Evolutionary conservation across 2,113 vertebrate species (phyloP).

Genomic region (Mesitornis unicolor): DNA sequence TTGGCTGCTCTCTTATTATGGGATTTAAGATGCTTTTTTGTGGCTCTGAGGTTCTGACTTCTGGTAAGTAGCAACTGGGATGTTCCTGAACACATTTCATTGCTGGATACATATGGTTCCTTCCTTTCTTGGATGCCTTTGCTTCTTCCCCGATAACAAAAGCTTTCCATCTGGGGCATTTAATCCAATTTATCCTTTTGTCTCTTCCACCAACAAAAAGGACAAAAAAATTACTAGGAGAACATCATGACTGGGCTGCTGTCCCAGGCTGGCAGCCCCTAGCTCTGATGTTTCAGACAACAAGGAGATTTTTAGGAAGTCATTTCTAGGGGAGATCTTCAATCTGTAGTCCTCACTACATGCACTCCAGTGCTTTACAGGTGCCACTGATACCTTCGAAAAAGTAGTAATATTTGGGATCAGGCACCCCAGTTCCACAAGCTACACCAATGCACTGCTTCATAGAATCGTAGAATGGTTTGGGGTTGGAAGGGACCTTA

Average conservation of each 20-base stretch:
- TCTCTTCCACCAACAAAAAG: conserved; percentile 1
- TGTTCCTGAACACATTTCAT: not conserved
- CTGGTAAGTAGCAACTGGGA: not conserved
- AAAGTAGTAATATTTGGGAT: not conserved
- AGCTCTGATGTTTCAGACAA: not conserved
- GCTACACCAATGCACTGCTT: not conserved
- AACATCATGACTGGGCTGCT: conserved; percentile 11
- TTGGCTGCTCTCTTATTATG: not conserved
- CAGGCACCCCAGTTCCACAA: not conserved
- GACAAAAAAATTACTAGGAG: not conserved
- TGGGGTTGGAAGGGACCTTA: too few relatives aligned
- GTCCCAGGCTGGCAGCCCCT: conserved; percentile 24
- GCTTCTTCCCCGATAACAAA: conserved; percentile 21
- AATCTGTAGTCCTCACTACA: not conserved
- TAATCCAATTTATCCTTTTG: conserved; percentile 13
- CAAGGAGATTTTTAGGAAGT: conserved; percentile 18
- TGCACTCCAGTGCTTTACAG: not conserved
- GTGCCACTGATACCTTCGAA: not conserved
- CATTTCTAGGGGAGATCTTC: not conserved
- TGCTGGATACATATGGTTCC: not conserved
- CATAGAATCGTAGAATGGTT: too few relatives aligned
- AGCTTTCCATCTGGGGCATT: conserved; percentile 7
- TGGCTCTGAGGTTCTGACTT: not conserved
- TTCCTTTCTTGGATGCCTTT: conserved; percentile 30
- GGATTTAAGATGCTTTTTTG: not conserved